Conservation (phyloP, 2,888 invertebrate species). For the Trachelus iudaicus region DNA sequence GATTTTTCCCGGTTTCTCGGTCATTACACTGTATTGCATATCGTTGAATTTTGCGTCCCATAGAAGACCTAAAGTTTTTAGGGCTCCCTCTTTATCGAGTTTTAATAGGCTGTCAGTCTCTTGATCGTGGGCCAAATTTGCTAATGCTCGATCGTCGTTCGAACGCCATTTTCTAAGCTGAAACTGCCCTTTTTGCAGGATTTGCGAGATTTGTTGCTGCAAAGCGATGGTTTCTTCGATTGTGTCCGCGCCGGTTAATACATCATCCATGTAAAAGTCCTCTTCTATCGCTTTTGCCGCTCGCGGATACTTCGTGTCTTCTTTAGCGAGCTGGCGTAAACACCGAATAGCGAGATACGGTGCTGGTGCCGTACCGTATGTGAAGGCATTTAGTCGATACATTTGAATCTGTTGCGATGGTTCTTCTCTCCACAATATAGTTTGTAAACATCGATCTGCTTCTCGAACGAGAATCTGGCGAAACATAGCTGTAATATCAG, state of each 20-base stretch:
- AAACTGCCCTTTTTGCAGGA: slow-evolving; percentile 21
- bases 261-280: slow-evolving; percentile 27
- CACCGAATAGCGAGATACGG: slow-evolving; percentile 27
- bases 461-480: slow-evolving; percentile 22
- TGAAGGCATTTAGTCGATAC: slow-evolving; percentile 23
- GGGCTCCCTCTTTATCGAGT: neutral
- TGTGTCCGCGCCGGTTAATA: slow-evolving; percentile 20
- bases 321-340: slow-evolving; percentile 19
- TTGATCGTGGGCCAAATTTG: neutral
- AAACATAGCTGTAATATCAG: slow-evolving; percentile 31
- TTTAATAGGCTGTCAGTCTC: neutral
- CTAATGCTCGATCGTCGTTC: slow-evolving; percentile 7
- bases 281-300: slow-evolving; percentile 16
- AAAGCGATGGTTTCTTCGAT: slow-evolving; percentile 19
- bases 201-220: slow-evolving; percentile 12
- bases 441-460: slow-evolving; percentile 21
- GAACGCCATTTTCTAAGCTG: slow-evolving; percentile 27
- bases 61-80: neutral
- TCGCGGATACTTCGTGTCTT: slow-evolving; percentile 10
- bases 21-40: neutral
- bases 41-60: neutral
- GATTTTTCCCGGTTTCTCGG: neutral
- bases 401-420: slow-evolving; percentile 1
- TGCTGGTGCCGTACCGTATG: slow-evolving; percentile 24
- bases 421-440: slow-evolving; percentile 19